Evolutionary conservation across 37 sponge, comb jelly and placozoan genomes (phyloP).

Genomic region (Axinella damicornis): DNA sequence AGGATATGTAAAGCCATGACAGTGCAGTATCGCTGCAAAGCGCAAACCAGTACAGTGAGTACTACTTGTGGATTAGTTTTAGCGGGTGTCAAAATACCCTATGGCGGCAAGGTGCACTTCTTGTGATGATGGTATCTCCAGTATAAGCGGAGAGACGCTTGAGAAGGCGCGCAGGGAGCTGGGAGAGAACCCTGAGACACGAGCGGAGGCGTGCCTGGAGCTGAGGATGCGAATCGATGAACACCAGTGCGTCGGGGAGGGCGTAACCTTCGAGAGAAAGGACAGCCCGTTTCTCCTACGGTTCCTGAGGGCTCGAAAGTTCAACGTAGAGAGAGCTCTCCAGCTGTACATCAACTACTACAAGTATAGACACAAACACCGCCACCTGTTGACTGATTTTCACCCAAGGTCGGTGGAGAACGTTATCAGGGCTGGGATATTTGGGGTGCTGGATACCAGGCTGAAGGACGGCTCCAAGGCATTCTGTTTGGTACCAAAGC

Average conservation of each 20-base stretch:
- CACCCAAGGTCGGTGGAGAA: background rate
- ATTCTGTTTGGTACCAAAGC: background rate
- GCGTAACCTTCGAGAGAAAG: conserved; percentile 14
- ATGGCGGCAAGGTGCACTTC: too few species aligned
- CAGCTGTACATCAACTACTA: conserved; percentile 63
- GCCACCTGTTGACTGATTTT: conserved; percentile 27
- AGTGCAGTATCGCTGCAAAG: too few species aligned
- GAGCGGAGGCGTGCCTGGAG: background rate
- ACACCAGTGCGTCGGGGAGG: too few species aligned
- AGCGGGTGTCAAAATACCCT: too few species aligned
- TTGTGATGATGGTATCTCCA: conserved; percentile 1
- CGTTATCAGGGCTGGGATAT: conserved; percentile 29
- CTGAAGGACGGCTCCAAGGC: conserved; percentile 16
- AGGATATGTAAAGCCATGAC: too few species aligned
- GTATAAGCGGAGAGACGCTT: conserved; percentile 37
- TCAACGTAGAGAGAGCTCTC: conserved; percentile 52
- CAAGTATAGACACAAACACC: conserved; percentile 36
- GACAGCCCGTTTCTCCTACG: conserved; percentile 64
- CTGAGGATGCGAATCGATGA: background rate
- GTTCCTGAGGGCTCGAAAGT: conserved; percentile 68
- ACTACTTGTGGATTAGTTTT: too few species aligned
- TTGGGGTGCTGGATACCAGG: conserved; percentile 22
- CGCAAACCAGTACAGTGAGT: too few species aligned
- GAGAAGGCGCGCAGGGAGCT: conserved; percentile 54
- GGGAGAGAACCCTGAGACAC: conserved; percentile 22